phyloP scores from a whole-genome alignment of 2,113 vertebrate genomes.

The Stomatorhinus ivindoensis region DNA sequence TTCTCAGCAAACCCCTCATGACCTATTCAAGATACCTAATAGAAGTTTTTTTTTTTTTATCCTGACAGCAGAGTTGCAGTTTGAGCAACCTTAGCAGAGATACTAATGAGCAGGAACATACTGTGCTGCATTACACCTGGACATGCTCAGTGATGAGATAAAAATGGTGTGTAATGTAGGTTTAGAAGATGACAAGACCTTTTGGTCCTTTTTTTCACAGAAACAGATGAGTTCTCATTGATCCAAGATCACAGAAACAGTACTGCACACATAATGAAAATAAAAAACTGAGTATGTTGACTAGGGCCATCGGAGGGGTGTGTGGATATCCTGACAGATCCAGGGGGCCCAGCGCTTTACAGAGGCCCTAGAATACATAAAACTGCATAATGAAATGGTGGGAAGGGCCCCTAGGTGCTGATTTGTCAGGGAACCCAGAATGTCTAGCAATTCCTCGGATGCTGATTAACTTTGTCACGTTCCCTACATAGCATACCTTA shows the following conservation, averaged over 20 bases:
- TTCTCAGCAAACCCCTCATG: not conserved
- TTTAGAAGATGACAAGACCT: not conserved
- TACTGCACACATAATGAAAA: not conserved
- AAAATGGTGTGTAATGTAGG: not conserved
- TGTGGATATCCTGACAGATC: not conserved
- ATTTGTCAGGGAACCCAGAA: not conserved
- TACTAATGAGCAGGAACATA: not conserved
- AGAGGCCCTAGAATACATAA: not conserved
- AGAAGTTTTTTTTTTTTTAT: not conserved
- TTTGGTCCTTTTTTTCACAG: not conserved
- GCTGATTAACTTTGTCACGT: not conserved
- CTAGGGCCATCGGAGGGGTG: not conserved
- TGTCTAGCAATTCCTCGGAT: not conserved
- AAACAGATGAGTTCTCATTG: not conserved
- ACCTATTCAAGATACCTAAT: not conserved
- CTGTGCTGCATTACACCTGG: not conserved
- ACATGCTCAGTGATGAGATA: not conserved
- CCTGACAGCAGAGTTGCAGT: not conserved
- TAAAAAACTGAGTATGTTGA: not conserved
- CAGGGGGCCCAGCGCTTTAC: not conserved
- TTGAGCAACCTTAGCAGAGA: not conserved
- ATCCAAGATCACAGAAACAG: not conserved
- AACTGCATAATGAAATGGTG: not conserved
- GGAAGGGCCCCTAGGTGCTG: not conserved
- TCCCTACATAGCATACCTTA: not conserved